Base-by-base conservation (phyloP, 2,113 vertebrate genomes). In the Eubucco bourcierii region DNA sequence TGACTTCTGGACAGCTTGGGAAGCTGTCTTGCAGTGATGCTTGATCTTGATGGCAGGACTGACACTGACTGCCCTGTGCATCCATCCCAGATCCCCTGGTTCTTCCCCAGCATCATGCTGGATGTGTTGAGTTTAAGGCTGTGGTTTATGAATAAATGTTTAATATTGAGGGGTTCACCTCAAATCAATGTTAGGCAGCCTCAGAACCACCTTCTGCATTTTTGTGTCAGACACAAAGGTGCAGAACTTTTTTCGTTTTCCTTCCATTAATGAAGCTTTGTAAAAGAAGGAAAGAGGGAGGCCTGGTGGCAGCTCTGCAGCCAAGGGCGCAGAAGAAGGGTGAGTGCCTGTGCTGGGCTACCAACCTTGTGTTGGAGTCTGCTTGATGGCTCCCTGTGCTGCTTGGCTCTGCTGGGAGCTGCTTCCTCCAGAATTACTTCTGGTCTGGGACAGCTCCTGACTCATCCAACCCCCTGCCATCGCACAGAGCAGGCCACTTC, bases 161-260 rank as follows among this genome's bases (percentile, higher is more conserved):
- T 2, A 1, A 11, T 6, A 12, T 6, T 3, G 4, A 24, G 39
- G 52, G 15, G 3, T 84, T 67, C 37, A 17, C 66, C 67, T 46
- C 53, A 7, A 6, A 1, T 28, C 2, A 0, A 5, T 7, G 27
- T 25, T n/a, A 31, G 9, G 1, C 2, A 1, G 70, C 3, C 53
- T n/a, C 61, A 2, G 25, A 44, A 6, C 77, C 19, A 10, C 60
- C 55, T n/a, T 16, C 25, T 71, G 12, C 2, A 0, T 50, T 18
- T 50, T 39, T 10, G 8, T 7, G 1, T 15, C 3, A 61, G 70
- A 24, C n/a, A 34, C n/a, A 39, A 65, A 70, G 5, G 23, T 66
- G 70, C 53, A 33, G 16, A 52, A 37, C n/a, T 29, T 6, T 53
- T 37, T 31, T 4, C 1, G 12, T 31, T 9, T 9, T n/a, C 34